phyloP scores from a whole-genome alignment of 1,140 invertebrate species.

The Eufriesea mexicana region DNA sequence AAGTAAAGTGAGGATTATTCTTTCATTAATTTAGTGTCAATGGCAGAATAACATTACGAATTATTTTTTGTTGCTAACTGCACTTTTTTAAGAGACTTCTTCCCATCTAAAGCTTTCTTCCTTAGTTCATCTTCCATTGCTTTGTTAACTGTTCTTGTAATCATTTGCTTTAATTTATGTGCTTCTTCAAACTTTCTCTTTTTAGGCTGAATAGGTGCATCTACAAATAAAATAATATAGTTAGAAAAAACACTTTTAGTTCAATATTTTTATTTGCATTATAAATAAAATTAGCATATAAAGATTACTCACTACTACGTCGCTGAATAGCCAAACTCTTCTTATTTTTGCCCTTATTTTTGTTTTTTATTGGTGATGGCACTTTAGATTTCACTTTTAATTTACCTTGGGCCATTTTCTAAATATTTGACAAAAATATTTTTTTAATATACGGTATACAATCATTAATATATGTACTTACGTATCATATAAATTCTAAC shows the following conservation, averaged over 20 bases:
- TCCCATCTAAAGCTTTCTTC: slow-evolving; percentile 81
- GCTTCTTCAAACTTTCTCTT: slow-evolving; percentile 84
- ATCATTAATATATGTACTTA: too few relatives aligned
- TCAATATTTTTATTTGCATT: too few relatives aligned
- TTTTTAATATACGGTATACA: background rate
- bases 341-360: slow-evolving; percentile 74
- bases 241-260: background rate
- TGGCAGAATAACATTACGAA: background rate
- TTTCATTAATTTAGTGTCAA: background rate
- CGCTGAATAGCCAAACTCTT: slow-evolving; percentile 80
- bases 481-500: too few relatives aligned
- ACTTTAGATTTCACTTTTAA: slow-evolving; percentile 84
- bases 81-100: slow-evolving; percentile 79
- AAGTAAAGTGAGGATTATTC: background rate
- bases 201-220: slow-evolving; percentile 85
- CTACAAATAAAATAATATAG: slow-evolving; percentile 70
- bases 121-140: slow-evolving; percentile 85
- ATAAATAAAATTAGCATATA: background rate
- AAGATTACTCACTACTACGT: slow-evolving; percentile 79
- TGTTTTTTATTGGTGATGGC: slow-evolving; percentile 79
- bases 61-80: slow-evolving; percentile 45
- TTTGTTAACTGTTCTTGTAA: slow-evolving; percentile 85
- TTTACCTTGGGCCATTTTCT: slow-evolving; percentile 84
- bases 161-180: slow-evolving; percentile 85
- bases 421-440: background rate